These are phyloP conservation scores for Ciconia nigra DNA, from an alignment of 2,797 vertebrate species.

Conservation along the genomic window DNA sequence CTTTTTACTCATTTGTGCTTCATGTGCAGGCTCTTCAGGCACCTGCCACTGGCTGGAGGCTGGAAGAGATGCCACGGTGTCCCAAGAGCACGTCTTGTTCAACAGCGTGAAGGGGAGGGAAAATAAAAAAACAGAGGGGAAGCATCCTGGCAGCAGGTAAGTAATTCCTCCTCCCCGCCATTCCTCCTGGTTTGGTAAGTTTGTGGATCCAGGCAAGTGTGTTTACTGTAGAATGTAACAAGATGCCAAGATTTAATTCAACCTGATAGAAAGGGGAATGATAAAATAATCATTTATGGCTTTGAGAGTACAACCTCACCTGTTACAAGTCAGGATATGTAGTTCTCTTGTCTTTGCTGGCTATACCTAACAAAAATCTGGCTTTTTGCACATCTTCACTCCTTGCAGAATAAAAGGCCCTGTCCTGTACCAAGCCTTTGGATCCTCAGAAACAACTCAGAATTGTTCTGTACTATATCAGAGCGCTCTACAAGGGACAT, in stretches of 20 bases:
- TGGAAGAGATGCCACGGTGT: not conserved
- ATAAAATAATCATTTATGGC: not conserved
- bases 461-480: not conserved
- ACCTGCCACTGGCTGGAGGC: not conserved
- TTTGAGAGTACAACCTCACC: not conserved
- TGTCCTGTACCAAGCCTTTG: not conserved
- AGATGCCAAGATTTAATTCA: not conserved
- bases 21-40: not conserved
- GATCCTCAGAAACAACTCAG: not conserved
- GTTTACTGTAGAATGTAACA: not conserved
- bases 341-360: not conserved
- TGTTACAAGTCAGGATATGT: not conserved
- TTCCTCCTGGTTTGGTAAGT: not conserved
- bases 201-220: not conserved
- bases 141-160: not conserved
- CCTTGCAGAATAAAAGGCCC: not conserved
- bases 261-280: not conserved
- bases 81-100: not conserved
- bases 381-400: not conserved
- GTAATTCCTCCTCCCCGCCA: rapidly evolving
- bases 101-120: not conserved
- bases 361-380: not conserved
- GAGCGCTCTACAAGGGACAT: not conserved
- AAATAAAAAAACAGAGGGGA: not conserved
- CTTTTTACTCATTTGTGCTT: not conserved